phyloP scores from a whole-genome alignment of 2,888 invertebrate species.

The Diogma glabrata region DNA sequence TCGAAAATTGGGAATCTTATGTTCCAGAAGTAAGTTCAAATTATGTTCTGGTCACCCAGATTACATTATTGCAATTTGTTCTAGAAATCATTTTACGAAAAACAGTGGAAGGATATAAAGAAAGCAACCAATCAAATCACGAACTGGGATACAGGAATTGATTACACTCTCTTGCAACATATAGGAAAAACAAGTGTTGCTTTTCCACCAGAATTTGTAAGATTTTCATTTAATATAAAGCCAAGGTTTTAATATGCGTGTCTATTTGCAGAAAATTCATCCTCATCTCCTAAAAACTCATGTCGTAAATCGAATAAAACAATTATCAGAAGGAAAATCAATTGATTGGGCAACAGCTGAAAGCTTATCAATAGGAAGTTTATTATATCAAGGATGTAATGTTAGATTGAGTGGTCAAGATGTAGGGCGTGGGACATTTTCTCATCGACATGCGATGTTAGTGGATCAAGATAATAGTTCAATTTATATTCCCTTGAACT shows the following conservation, averaged over 20 bases:
- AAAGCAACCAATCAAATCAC: slow-evolving; percentile 65
- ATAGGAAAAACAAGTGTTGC: slow-evolving; percentile 73
- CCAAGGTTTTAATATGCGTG: no score
- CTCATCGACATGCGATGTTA: slow-evolving; percentile 91
- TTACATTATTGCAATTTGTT: no score
- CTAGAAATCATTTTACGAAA: slow-evolving; percentile 58
- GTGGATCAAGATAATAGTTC: slow-evolving; percentile 79
- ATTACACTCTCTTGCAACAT: slow-evolving; percentile 54
- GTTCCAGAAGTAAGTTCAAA: slow-evolving; percentile 45
- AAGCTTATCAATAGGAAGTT: slow-evolving; percentile 66
- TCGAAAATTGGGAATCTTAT: slow-evolving; percentile 49
- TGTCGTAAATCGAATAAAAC: slow-evolving; percentile 56
- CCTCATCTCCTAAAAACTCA: slow-evolving; percentile 74
- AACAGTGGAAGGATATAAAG: slow-evolving; percentile 62
- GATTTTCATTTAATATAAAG: slow-evolving; percentile 34
- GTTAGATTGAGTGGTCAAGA: slow-evolving; percentile 93
- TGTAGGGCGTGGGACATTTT: slow-evolving; percentile 94
- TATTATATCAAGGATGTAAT: slow-evolving; percentile 61
- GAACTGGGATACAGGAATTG: slow-evolving; percentile 86
- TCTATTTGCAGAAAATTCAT: slow-evolving; percentile 59
- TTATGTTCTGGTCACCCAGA: background rate
- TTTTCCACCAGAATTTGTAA: slow-evolving; percentile 65
- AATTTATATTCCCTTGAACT: slow-evolving; percentile 78
- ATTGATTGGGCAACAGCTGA: slow-evolving; percentile 97
- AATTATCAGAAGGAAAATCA: slow-evolving; percentile 51